Evolutionary conservation across 2,888 invertebrate genomes (phyloP).

Genomic region (Gasteruption jaculator): DNA sequence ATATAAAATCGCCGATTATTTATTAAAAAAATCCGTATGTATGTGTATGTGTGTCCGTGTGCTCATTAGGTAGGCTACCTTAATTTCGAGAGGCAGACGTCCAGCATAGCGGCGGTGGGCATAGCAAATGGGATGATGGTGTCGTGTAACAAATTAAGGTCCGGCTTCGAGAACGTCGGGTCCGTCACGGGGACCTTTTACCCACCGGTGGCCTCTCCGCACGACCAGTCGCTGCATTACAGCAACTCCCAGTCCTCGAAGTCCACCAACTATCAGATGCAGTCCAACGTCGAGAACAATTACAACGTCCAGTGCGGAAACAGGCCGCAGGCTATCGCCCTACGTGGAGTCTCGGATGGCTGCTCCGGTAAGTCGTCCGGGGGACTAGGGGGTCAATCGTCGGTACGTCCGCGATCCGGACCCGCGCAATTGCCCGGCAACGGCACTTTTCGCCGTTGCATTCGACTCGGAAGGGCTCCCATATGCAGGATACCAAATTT

Average conservation of each 20-base stretch:
- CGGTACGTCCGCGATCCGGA: neutral
- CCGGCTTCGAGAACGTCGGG: conserved; percentile 75
- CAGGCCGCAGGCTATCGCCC: conserved; percentile 45
- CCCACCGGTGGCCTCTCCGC: conserved; percentile 80
- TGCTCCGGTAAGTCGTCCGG: conserved; percentile 47
- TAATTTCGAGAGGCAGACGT: conserved; percentile 46
- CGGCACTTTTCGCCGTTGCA: too few species aligned
- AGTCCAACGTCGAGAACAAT: conserved; percentile 38
- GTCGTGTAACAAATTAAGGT: conserved; percentile 77
- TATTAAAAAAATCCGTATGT: too few species aligned
- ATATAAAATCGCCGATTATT: too few species aligned
- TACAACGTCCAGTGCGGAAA: conserved; percentile 44
- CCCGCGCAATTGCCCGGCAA: neutral
- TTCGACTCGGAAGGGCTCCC: too few species aligned
- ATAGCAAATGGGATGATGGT: conserved; percentile 84
- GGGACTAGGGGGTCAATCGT: conserved; percentile 4
- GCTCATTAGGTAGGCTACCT: conserved; percentile 49
- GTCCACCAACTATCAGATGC: conserved; percentile 42
- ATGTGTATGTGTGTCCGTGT: too few species aligned
- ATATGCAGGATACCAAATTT: too few species aligned
- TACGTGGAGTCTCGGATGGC: conserved; percentile 46
- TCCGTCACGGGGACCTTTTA: conserved; percentile 86
- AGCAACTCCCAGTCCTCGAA: conserved; percentile 39
- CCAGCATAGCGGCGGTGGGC: conserved; percentile 72
- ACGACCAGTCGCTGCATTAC: conserved; percentile 65